Conservation (phyloP, 1,140 invertebrate genomes). For the Magallana ariakensis region DNA sequence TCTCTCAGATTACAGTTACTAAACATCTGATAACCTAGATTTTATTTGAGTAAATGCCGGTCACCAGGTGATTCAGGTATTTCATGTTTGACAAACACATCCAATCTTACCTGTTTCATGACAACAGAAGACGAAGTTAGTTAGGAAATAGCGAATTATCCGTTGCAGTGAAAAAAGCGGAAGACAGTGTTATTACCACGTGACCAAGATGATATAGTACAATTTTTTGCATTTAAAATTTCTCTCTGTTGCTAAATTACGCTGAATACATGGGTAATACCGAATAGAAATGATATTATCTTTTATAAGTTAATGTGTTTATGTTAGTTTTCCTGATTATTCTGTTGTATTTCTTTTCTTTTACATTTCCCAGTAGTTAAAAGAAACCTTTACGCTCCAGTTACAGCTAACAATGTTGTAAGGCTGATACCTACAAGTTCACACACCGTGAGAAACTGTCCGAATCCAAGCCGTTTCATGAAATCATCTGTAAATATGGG, state of each 20-base stretch:
- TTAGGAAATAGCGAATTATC: neutral
- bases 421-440: neutral
- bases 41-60: neutral
- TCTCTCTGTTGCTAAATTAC: neutral
- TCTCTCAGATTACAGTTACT: slow-evolving; percentile 14
- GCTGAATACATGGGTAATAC: neutral
- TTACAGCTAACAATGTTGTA: neutral
- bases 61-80: neutral
- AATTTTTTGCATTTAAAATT: neutral
- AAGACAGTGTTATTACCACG: neutral
- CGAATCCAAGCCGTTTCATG: neutral
- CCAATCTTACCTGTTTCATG: slow-evolving; percentile 21
- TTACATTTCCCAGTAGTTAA: neutral
- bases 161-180: neutral
- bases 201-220: neutral
- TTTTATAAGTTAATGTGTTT: neutral
- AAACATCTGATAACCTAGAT: slow-evolving; percentile 5
- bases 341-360: neutral
- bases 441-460: slow-evolving; percentile 10
- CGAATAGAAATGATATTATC: neutral
- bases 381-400: neutral
- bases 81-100: neutral
- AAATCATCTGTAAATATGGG: neutral
- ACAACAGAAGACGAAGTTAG: neutral
- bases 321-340: neutral